These are phyloP conservation scores for Drosophila gunungcola DNA, from an alignment of 1,140 invertebrate species.

Conservation along the genomic window DNA sequence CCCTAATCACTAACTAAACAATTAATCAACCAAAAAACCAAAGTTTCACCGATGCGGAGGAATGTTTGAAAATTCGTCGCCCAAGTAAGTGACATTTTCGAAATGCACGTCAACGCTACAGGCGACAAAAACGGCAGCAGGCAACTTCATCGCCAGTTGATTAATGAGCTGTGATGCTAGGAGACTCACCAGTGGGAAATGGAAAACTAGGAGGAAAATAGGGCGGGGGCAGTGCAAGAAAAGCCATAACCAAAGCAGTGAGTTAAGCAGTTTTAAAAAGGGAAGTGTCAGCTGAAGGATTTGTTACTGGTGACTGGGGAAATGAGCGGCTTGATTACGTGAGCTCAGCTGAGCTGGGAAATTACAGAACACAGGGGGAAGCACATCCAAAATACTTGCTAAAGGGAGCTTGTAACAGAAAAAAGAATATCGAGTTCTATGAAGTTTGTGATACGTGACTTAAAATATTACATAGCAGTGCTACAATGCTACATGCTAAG, in stretches of 20 bases:
- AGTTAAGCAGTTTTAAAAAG: constrained; percentile 55
- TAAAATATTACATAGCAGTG: no score
- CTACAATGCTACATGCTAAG: no score
- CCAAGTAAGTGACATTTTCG: constrained; percentile 69
- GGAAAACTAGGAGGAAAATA: constrained; percentile 2
- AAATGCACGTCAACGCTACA: constrained; percentile 67
- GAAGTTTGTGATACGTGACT: no score
- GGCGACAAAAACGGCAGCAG: constrained; percentile 18
- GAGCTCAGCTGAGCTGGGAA: constrained; percentile 37
- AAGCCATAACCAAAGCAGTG: constrained; percentile 40
- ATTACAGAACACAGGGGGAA: constrained; percentile 1
- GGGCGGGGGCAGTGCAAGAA: constrained; percentile 7
- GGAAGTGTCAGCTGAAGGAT: constrained; percentile 52
- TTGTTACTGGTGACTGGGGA: constrained; percentile 53
- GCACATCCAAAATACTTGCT: constrained; percentile 16
- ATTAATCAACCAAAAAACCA: constrained; percentile 74
- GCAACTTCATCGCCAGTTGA: constrained; percentile 59
- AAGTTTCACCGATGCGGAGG: constrained; percentile 40
- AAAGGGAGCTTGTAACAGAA: constrained; percentile 1
- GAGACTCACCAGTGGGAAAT: constrained; percentile 30
- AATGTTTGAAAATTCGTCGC: constrained; percentile 37
- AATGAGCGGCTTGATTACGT: constrained; percentile 53
- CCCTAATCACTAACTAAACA: constrained; percentile 68
- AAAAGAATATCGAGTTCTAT: neutral
- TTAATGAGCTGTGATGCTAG: constrained; percentile 71